Conservation (phyloP, 1,140 invertebrate species). For the Calosoma granatense region DNA sequence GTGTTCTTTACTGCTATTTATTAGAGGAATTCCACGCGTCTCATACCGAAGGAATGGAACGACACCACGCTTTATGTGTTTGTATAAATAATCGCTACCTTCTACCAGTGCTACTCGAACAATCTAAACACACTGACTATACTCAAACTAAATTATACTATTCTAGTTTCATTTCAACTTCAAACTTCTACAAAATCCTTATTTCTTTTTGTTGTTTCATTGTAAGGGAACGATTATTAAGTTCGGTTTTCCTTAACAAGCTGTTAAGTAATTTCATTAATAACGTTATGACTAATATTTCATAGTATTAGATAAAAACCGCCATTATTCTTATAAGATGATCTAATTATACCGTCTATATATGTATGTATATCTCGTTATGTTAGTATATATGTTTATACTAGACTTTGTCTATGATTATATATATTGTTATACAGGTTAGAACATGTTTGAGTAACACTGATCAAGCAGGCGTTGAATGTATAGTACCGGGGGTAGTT, state of each 20-base stretch:
- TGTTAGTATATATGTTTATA: no score
- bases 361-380: background rate
- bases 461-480: background rate
- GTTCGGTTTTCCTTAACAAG: background rate
- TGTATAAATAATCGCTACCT: background rate
- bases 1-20: background rate
- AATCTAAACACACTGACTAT: background rate
- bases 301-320: background rate
- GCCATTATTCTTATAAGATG: background rate
- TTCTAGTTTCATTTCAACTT: background rate
- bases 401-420: no score
- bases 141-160: background rate
- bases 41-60: background rate
- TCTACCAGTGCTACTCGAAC: background rate
- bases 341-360: background rate
- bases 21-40: background rate
- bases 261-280: background rate
- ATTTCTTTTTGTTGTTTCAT: background rate
- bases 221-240: no score
- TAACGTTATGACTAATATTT: background rate
- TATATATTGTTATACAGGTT: no score
- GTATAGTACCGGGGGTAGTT: conserved; percentile 10
- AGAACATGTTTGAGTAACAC: background rate
- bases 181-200: background rate
- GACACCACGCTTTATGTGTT: background rate